Base-by-base conservation (phyloP, 2,888 invertebrate genomes). In the Tenthredo livida region DNA sequence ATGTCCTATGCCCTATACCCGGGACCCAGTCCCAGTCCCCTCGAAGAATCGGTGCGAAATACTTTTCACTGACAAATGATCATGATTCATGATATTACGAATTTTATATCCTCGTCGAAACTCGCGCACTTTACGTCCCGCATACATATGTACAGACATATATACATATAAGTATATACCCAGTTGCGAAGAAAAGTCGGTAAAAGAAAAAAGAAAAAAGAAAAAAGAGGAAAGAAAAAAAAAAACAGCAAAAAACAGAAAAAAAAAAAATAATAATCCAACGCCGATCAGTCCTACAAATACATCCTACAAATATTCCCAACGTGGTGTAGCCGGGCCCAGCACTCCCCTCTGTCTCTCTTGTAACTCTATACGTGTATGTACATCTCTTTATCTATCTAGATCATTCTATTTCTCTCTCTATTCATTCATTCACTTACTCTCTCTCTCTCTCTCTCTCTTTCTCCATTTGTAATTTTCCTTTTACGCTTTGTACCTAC, bases 281-380 rank as follows among this genome's bases (percentile, higher is more conserved):
- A 73, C 43, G 40, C 43, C 72, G 43, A 73, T 73, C n/a, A 43
- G 21, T 73, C 72, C 72, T 73, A 21, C 70, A n/a, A 73, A 43
- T 7, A 43, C 40, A 50, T 77, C 47, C 73, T 29, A 17, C 12
- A 77, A 47, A 77, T 73, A 73, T 21, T 84, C 84, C 72, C 61
- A 54, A 75, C 84, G 90, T 92, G 93, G 92, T 93, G 92, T 93
- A 93, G 93, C 93, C 90, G 92, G 92, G 92, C 92, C 92, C 91
- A 89, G 92, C 91, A 91, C 92, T 92, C 91, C 91, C 87, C 89
- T 83, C 83, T 83, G 67, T 67, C 83, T 67, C 83, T 70, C 47
- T 65, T 47, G n/a, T 83, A 84, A 75, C 65, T 65, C 65, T 47
- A 84, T 50, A 37, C 37, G 37, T 73, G 88, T 43, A 78, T 54